Percentiles rank a stretch among this genome's conserved stretches.
Conservation (phyloP, 2,888 invertebrate genomes). For the Nemapogon koenigi region DNA sequence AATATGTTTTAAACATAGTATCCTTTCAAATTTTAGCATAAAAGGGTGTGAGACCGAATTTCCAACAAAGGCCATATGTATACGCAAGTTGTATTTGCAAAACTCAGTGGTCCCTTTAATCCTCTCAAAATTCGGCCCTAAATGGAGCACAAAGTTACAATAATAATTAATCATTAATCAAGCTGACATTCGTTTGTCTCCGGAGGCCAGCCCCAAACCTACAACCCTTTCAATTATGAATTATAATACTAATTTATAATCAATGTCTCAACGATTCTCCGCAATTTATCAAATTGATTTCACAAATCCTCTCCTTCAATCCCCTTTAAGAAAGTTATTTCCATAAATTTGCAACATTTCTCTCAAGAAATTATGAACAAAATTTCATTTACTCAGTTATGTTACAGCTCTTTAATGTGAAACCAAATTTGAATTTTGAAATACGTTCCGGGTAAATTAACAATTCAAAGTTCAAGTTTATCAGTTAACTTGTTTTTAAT, state of each 20-base stretch:
- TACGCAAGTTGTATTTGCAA: conserved; percentile 1
- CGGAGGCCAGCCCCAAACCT: conserved; percentile 26
- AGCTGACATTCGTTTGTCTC: conserved; percentile 55
- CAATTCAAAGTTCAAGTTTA: conserved; percentile 4
- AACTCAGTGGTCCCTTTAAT: conserved; percentile 6
- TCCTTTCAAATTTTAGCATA: neutral
- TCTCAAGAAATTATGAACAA: conserved; percentile 47
- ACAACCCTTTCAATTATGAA: conserved; percentile 59
- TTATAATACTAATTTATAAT: conserved; percentile 60
- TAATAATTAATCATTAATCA: conserved; percentile 57
- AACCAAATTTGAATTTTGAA: conserved; percentile 3
- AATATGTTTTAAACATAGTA: neutral
- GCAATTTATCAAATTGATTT: conserved; percentile 60
- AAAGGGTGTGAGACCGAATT: neutral
- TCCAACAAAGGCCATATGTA: neutral
- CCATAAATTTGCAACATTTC: conserved; percentile 54
- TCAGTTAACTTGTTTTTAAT: neutral
- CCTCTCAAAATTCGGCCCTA: conserved; percentile 13
- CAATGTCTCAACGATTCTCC: conserved; percentile 47
- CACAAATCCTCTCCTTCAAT: conserved; percentile 35
- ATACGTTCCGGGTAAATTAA: conserved; percentile 8
- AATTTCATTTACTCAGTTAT: conserved; percentile 37
- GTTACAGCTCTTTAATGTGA: conserved; percentile 12
- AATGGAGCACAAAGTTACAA: conserved; percentile 47
- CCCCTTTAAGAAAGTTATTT: conserved; percentile 35